These are phyloP conservation scores for Panthera uncia DNA, from an alignment of 2,113 vertebrate genomes.

Conservation along the genomic window DNA sequence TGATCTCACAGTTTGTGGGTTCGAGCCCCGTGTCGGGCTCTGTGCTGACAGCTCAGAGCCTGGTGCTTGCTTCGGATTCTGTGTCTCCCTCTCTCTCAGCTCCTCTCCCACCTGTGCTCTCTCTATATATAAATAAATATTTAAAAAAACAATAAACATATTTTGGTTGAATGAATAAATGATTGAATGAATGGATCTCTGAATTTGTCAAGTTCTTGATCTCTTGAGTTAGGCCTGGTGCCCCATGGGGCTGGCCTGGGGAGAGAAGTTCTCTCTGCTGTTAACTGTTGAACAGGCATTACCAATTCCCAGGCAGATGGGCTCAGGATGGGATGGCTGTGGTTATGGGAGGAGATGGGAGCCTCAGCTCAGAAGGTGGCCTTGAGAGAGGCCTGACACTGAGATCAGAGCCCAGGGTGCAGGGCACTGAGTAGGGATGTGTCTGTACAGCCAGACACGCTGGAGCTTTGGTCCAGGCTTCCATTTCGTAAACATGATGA, in stretches of 20 bases:
- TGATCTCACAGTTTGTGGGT: too few relatives aligned
- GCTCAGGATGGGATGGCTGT: not conserved
- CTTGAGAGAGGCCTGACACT: not conserved
- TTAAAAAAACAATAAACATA: too few relatives aligned
- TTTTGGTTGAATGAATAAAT: not conserved
- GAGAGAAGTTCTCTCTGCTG: not conserved
- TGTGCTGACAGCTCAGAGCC: too few relatives aligned
- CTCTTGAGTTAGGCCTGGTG: not conserved
- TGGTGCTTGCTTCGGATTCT: too few relatives aligned
- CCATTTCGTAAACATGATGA: not conserved
- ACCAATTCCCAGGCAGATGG: not conserved
- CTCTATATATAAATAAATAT: too few relatives aligned
- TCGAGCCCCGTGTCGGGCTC: too few relatives aligned
- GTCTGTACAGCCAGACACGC: not conserved
- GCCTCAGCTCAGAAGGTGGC: not conserved
- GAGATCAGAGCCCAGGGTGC: not conserved
- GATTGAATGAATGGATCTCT: not conserved
- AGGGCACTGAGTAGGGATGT: not conserved
- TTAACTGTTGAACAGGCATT: not conserved
- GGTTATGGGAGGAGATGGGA: not conserved
- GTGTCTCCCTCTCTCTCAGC: too few relatives aligned
- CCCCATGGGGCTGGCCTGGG: not conserved
- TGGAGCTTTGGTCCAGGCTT: not conserved
- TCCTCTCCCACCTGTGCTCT: too few relatives aligned
- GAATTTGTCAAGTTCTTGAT: not conserved